A percentile compares a stretch with the other conserved stretches of the same genome.
Conservation (phyloP, 2,113 vertebrate species). For the Lepus timidus region DNA sequence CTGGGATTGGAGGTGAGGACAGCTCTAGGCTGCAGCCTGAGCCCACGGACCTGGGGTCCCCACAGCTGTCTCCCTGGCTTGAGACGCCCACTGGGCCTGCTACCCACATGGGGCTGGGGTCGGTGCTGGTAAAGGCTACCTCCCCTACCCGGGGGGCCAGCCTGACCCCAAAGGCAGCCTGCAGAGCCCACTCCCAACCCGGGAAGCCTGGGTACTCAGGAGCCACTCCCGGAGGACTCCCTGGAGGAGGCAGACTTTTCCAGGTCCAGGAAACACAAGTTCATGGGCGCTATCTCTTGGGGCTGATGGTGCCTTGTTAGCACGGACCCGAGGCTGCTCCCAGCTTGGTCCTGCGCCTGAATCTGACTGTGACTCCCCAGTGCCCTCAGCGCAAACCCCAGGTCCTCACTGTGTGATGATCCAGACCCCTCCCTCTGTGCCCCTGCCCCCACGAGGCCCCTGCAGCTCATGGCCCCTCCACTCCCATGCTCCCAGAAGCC, state of each 20-base stretch:
- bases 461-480: too few species aligned
- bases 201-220: neutral
- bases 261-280: neutral
- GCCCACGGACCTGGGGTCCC: neutral
- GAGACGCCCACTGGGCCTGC: too few species aligned
- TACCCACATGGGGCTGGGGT: too few species aligned
- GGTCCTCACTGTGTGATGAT: neutral
- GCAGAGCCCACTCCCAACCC: too few species aligned
- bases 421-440: neutral
- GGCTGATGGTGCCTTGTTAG: neutral
- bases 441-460: too few species aligned
- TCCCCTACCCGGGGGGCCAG: neutral
- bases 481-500: neutral
- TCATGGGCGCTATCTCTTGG: accelerated
- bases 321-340: neutral
- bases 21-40: neutral
- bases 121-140: neutral
- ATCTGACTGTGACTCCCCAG: neutral
- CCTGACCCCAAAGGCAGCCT: neutral
- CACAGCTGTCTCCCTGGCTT: neutral
- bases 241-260: slow-evolving; percentile 8
- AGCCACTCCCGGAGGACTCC: neutral
- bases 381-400: neutral
- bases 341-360: neutral
- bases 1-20: neutral